Evolutionary conservation across 2,888 invertebrate genomes (phyloP).

Genomic region (Andricus quercusramuli): DNA sequence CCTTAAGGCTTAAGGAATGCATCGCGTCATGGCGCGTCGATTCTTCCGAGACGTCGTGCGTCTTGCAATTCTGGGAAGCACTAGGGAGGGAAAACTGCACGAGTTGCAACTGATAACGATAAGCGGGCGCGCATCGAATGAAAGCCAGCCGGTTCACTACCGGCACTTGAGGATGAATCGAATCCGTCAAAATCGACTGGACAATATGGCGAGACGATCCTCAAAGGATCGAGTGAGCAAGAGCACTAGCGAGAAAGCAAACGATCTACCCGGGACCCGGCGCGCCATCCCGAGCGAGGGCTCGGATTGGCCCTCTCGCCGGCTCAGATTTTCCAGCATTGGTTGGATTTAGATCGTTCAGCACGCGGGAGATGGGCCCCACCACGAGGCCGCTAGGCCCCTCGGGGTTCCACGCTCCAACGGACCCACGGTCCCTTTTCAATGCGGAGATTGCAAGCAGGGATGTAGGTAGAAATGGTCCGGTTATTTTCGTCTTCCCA

Average conservation of each 20-base stretch:
- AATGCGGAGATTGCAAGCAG: conserved; percentile 25
- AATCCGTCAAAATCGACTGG: conserved; percentile 23
- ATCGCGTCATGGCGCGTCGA: conserved; percentile 32
- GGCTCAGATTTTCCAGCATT: conserved; percentile 34
- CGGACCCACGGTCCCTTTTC: conserved; percentile 22
- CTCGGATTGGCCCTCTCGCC: conserved; percentile 27
- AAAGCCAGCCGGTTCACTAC: conserved; percentile 1
- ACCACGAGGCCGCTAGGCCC: neutral
- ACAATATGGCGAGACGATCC: conserved; percentile 9
- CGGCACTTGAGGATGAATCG: neutral
- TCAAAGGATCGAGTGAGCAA: conserved; percentile 36
- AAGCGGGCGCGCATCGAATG: neutral
- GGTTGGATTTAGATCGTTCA: conserved; percentile 34
- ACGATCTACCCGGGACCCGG: conserved; percentile 20
- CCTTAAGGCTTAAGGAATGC: conserved; percentile 8
- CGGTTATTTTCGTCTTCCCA: neutral
- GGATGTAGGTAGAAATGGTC: conserved; percentile 2
- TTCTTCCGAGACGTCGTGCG: conserved; percentile 4
- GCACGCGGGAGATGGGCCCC: conserved; percentile 24
- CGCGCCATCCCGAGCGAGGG: conserved; percentile 11
- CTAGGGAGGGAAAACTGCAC: neutral
- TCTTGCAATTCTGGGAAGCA: neutral
- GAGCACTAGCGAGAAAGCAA: conserved; percentile 27
- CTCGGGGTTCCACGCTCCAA: conserved; percentile 10
- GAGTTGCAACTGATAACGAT: neutral